These are phyloP conservation scores for Ichneumoninae sp. DNA, from an alignment of 2,888 invertebrate species.

Conservation along the genomic window DNA sequence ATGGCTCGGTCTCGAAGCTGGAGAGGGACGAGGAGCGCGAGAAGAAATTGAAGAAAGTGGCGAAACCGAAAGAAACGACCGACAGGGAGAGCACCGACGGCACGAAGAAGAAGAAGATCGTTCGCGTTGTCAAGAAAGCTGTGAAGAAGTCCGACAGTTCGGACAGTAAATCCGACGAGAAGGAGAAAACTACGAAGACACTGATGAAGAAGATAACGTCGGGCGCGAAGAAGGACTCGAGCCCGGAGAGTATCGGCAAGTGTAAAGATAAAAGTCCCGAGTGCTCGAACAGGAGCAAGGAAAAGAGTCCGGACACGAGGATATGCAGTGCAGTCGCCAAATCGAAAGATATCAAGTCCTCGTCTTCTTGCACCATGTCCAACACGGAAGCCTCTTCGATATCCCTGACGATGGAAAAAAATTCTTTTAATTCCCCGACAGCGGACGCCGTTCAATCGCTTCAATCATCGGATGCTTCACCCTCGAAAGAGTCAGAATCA, in stretches of 20 bases:
- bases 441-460: conserved; percentile 15
- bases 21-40: conserved; percentile 72
- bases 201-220: conserved; percentile 67
- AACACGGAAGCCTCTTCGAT: background rate
- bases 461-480: background rate
- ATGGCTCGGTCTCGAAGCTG: conserved; percentile 65
- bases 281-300: background rate
- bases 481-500: conserved; percentile 28
- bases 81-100: conserved; percentile 73
- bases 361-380: background rate
- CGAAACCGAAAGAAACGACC: conserved; percentile 70
- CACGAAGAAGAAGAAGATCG: conserved; percentile 78
- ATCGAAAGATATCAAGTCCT: background rate
- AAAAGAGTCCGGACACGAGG: conserved; percentile 33
- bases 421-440: background rate
- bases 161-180: conserved; percentile 75
- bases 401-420: background rate
- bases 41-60: conserved; percentile 72
- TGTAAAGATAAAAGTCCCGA: conserved; percentile 32
- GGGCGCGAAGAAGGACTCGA: conserved; percentile 61
- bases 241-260: conserved; percentile 55
- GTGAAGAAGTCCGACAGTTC: conserved; percentile 78
- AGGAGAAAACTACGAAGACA: conserved; percentile 70
- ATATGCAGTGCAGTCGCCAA: background rate
- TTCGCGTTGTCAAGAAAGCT: conserved; percentile 78